Evolutionary conservation across 2,888 invertebrate species (phyloP), one percentile per base, ranked within the genome.

Genomic region (Stenolophus ochropezus): DNA sequence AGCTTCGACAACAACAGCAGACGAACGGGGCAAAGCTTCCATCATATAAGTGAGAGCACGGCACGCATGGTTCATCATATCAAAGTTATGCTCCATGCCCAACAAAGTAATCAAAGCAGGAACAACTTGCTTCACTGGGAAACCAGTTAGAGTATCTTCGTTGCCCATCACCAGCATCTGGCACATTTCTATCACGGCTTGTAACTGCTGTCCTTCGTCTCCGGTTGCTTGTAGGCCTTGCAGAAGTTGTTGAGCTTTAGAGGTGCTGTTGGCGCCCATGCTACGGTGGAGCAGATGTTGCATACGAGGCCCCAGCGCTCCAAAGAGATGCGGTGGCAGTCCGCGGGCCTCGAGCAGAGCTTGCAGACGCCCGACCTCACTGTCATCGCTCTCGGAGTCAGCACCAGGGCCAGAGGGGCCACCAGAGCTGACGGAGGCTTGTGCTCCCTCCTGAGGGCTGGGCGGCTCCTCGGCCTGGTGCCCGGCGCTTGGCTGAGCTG

Each of bases 51-150:
- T 98, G 49, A 99, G 92, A 0, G 99, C 99, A 53, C 99, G 95
- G 87, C 98, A 98, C 0, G 99, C 98, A 89, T 99, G 98, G 88
- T 98, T 98, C 99, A 99, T 99, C 92, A 99, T 98, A 90, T 99
- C 99, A 91, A 99, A 99, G 91, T 99, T 99, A 89, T 99, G 98
- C 88, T 99, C 99, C 92, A 98, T 97, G 75, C 97, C 95, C 20
- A 99, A 93, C 82, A 99, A 90, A 86, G 94, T 95, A 83, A 98
- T 96, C 47, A 99, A 93, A 4, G 98, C 97, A 0, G 98, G 98
- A 69, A 99, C 98, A 14, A 98, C 98, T 90, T 98, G 98, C 86
- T 99, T 96, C 47, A 98, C 97, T 0, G 99, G 99, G 89, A 99
- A 98, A n/a, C 98, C 98, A 51, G 98, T 96, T 77, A 99, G 92